phyloP scores from a whole-genome alignment of 2,888 invertebrate genomes.

The Apamea epomidion region DNA sequence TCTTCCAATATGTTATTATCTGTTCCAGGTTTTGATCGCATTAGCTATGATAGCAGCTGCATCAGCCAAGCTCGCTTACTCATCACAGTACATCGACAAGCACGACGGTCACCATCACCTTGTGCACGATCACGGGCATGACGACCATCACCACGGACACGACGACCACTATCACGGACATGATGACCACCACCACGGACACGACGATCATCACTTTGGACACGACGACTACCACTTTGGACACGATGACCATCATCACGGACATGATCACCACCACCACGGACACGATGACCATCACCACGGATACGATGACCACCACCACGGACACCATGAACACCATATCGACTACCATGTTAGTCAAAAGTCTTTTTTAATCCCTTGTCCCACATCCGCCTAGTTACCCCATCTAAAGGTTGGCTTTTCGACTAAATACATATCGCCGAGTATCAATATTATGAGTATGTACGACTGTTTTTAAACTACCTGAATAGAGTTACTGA shows the following conservation, averaged over 20 bases:
- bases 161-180: slow-evolving; percentile 46
- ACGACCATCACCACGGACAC: neutral
- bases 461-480: neutral
- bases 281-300: slow-evolving; percentile 10
- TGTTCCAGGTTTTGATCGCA: slow-evolving; percentile 25
- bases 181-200: neutral
- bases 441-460: neutral
- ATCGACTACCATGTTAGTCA: slow-evolving; percentile 63
- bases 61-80: slow-evolving; percentile 55
- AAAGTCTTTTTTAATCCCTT: neutral
- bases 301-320: slow-evolving; percentile 27
- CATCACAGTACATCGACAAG: slow-evolving; percentile 71
- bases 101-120: slow-evolving; percentile 65
- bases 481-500: neutral
- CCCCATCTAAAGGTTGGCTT: neutral
- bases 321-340: slow-evolving; percentile 20
- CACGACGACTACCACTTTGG: neutral
- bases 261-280: neutral
- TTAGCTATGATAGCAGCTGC: slow-evolving; percentile 17
- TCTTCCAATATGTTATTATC: neutral
- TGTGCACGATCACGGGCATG: slow-evolving; percentile 38
- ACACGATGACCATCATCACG: neutral
- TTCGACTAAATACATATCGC: neutral
- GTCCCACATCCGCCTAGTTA: neutral
- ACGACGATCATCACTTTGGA: neutral